A percentile compares a stretch with the other conserved stretches of the same genome.
These are phyloP conservation scores for Heteromurus nitidus DNA, from an alignment of 2,888 invertebrate species.

Conservation along the genomic window DNA sequence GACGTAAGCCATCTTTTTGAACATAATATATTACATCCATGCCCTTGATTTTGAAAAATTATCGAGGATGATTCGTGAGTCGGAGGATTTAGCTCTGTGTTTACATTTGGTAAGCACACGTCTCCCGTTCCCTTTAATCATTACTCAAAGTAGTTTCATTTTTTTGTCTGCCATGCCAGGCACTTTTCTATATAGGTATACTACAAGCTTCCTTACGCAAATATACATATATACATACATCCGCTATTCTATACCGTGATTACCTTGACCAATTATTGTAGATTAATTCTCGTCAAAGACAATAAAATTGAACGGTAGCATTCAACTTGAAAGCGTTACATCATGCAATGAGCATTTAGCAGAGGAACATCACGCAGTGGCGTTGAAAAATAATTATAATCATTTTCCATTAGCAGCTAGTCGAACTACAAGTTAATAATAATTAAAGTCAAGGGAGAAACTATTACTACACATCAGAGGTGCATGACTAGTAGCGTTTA, in stretches of 20 bases:
- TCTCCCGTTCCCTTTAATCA: conserved; percentile 32
- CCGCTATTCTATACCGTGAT: conserved; percentile 29
- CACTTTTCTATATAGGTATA: not conserved
- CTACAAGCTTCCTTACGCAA: too few relatives aligned
- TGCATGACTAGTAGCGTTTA: too few relatives aligned
- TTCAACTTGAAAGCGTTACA: conserved; percentile 38
- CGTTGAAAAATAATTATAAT: conserved; percentile 52
- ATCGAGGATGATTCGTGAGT: conserved; percentile 3
- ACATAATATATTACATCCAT: not conserved
- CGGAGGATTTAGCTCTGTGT: not conserved
- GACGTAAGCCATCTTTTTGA: not conserved
- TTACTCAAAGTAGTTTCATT: not conserved
- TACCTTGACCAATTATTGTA: conserved; percentile 54
- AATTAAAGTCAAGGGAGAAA: too few relatives aligned
- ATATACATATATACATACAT: conserved; percentile 21
- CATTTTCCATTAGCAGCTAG: conserved; percentile 54
- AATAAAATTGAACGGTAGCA: conserved; percentile 55
- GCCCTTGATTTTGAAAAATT: too few relatives aligned
- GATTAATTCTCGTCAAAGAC: conserved; percentile 23
- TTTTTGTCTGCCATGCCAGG: not conserved
- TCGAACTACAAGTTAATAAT: conserved; percentile 34
- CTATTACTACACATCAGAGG: too few relatives aligned
- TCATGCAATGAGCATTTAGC: conserved; percentile 42
- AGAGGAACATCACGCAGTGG: conserved; percentile 36
- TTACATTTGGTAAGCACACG: conserved; percentile 38